A percentile compares a stretch with the other conserved stretches of the same genome.
These are phyloP conservation scores for Sphecodes monilicornis DNA, from an alignment of 2,888 invertebrate species.

Conservation along the genomic window DNA sequence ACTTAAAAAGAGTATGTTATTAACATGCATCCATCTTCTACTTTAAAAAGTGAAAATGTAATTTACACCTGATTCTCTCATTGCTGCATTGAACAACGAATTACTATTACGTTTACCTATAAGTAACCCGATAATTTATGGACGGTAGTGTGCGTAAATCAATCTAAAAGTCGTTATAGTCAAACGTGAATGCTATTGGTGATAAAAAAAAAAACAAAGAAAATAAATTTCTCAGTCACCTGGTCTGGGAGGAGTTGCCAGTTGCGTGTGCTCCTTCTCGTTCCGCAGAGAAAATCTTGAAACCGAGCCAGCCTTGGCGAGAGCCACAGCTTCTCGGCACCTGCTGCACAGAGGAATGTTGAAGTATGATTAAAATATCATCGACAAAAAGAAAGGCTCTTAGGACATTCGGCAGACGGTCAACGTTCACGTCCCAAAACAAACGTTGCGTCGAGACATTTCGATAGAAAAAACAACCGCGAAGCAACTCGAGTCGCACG, in stretches of 20 bases:
- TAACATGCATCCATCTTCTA: too few species aligned
- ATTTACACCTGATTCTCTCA: too few species aligned
- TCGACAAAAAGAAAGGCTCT: constrained; percentile 43
- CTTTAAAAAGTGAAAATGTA: too few species aligned
- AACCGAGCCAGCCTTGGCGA: constrained; percentile 57
- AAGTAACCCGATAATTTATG: background rate
- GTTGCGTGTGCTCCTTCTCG: constrained; percentile 63
- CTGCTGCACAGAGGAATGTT: constrained; percentile 74
- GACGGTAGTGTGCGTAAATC: background rate
- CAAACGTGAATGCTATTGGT: background rate
- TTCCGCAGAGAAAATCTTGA: constrained; percentile 34
- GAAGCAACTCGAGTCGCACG: background rate
- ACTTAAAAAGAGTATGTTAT: background rate
- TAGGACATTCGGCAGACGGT: constrained; percentile 18
- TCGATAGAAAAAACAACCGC: constrained; percentile 30
- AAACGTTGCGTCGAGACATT: constrained; percentile 29
- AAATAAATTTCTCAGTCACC: constrained; percentile 61
- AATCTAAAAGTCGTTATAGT: background rate
- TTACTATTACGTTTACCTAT: too few species aligned
- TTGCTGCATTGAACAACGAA: too few species aligned
- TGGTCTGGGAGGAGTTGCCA: constrained; percentile 77
- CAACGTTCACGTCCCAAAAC: constrained; percentile 33
- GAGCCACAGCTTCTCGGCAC: constrained; percentile 69
- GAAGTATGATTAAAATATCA: constrained; percentile 58
- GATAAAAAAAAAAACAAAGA: background rate